These are phyloP conservation scores for Eurystomus glaucurus DNA, from an alignment of 2,797 vertebrate species.

Conservation along the genomic window DNA sequence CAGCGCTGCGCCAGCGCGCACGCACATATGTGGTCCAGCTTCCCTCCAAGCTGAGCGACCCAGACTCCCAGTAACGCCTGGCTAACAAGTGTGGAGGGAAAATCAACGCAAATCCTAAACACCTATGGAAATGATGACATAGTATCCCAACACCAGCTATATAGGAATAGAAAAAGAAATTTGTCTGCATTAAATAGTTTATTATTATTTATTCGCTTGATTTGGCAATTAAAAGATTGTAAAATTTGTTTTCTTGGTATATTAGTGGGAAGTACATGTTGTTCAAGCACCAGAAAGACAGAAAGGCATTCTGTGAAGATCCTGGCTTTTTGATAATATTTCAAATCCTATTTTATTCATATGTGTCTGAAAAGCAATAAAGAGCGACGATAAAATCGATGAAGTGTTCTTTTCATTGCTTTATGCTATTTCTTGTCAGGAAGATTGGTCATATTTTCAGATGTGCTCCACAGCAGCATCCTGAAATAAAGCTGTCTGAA, in stretches of 20 bases:
- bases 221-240: background rate
- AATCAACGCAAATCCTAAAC: background rate
- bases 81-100: background rate
- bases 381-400: background rate
- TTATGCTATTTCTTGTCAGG: background rate
- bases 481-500: background rate
- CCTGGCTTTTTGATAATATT: background rate
- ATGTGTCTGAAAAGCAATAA: background rate
- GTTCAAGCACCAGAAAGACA: background rate
- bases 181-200: background rate
- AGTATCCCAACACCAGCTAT: background rate
- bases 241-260: background rate
- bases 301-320: background rate
- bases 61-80: background rate
- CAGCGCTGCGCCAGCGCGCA: background rate
- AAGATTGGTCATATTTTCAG: background rate
- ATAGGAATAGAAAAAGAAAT: background rate
- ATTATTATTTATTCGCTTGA: background rate
- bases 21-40: background rate
- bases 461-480: background rate
- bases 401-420: background rate
- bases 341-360: background rate
- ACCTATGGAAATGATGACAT: background rate
- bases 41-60: accelerated
- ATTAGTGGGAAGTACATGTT: background rate